phyloP scores from a whole-genome alignment of 1,140 invertebrate genomes.

The Drosophila yakuba region DNA sequence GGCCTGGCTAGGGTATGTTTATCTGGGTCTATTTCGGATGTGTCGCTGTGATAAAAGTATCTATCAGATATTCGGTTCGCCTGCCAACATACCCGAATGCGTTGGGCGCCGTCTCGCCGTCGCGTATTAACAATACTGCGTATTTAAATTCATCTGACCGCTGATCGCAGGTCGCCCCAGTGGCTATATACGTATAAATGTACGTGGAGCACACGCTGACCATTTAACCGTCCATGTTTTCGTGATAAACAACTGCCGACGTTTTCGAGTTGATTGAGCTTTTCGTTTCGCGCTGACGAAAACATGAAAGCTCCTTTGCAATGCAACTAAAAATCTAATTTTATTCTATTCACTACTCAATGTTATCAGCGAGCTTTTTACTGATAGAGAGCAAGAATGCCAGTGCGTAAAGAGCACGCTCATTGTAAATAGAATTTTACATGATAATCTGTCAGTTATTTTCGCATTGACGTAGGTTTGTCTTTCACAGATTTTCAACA shows the following conservation, averaged over 20 bases:
- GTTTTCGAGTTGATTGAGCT: slow-evolving; percentile 42
- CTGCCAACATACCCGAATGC: slow-evolving; percentile 42
- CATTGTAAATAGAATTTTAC: slow-evolving; percentile 4
- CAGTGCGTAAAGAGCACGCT: slow-evolving; percentile 11
- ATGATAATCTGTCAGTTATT: not conserved
- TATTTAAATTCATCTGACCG: slow-evolving; percentile 67
- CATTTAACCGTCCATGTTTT: slow-evolving; percentile 37
- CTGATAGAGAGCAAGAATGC: slow-evolving; percentile 22
- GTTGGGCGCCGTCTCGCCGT: slow-evolving; percentile 46
- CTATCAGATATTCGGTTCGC: slow-evolving; percentile 48
- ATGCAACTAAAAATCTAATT: slow-evolving; percentile 29
- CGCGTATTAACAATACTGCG: slow-evolving; percentile 66
- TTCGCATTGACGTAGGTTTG: not conserved
- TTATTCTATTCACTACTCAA: not conserved
- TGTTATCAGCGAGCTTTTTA: not conserved
- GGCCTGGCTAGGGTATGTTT: slow-evolving; percentile 23
- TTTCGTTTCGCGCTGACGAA: slow-evolving; percentile 31
- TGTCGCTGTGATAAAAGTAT: slow-evolving; percentile 48
- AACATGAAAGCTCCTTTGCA: slow-evolving; percentile 31
- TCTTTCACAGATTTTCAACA: too few species aligned
- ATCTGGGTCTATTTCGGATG: slow-evolving; percentile 22
- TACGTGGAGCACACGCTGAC: slow-evolving; percentile 8
- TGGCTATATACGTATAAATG: slow-evolving; percentile 1
- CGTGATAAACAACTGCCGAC: slow-evolving; percentile 63
- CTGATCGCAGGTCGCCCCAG: slow-evolving; percentile 33